Conservation (phyloP, 2,888 invertebrate genomes). For the Mellilla xanthometata region DNA sequence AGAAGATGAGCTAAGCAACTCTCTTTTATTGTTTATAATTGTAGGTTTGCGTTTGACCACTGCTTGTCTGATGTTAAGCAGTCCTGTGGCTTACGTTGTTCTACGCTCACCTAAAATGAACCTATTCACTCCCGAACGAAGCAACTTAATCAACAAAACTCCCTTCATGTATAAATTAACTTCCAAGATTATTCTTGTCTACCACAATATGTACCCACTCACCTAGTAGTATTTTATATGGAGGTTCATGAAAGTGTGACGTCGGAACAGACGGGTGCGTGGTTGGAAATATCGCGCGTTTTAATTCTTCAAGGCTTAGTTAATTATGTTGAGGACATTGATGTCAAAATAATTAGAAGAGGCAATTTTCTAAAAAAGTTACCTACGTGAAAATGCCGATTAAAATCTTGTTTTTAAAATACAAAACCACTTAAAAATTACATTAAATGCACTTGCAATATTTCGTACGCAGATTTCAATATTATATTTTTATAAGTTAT, state of each 20-base stretch:
- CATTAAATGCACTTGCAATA: no score
- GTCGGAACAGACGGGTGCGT: constrained; percentile 46
- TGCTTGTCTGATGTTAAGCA: no score
- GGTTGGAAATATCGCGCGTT: constrained; percentile 49
- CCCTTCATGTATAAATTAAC: constrained; percentile 21
- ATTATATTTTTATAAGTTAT: no score
- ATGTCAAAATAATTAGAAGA: constrained; percentile 32
- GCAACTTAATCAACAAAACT: constrained; percentile 13
- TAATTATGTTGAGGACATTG: constrained; percentile 30
- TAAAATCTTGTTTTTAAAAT: no score
- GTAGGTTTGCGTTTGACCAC: no score
- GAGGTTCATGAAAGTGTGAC: constrained; percentile 51
- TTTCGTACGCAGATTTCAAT: no score
- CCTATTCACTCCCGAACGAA: constrained; percentile 1
- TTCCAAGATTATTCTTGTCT: constrained; percentile 6
- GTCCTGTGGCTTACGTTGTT: no score
- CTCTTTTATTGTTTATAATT: no score
- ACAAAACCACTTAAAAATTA: no score
- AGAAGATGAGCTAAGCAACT: no score
- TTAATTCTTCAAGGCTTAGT: constrained; percentile 58
- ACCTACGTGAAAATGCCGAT: no score
- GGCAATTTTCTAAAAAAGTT: constrained; percentile 8
- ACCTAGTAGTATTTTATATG: constrained; percentile 18
- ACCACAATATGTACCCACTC: background rate
- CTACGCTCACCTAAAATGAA: no score